Conservation (phyloP, 2,888 invertebrate genomes). For the Hyalella azteca region DNA sequence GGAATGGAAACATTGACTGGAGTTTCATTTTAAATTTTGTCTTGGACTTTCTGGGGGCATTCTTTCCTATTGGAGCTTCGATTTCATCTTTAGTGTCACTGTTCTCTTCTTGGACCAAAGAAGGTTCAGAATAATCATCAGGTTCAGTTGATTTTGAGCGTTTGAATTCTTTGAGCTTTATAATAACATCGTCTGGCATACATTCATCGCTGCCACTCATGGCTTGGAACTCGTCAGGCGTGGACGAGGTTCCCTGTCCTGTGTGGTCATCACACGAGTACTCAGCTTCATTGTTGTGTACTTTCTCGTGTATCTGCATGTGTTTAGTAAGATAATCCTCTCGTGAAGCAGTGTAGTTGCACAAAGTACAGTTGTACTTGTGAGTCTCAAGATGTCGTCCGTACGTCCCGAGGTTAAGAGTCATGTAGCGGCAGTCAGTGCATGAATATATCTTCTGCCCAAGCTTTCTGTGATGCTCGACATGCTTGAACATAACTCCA, state of each 20-base stretch:
- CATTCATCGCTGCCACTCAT: background rate
- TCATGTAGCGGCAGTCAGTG: conserved; percentile 1
- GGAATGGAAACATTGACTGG: conserved; percentile 7
- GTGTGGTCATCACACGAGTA: background rate
- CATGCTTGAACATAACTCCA: conserved; percentile 10
- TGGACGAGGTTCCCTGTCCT: background rate
- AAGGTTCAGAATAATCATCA: background rate
- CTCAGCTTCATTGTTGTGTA: background rate
- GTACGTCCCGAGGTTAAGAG: background rate
- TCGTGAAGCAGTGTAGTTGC: background rate
- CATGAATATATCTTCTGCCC: conserved; percentile 21
- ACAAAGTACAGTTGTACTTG: background rate
- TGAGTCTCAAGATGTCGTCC: background rate
- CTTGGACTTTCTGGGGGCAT: conserved; percentile 1
- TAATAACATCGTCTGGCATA: background rate
- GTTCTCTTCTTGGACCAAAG: background rate
- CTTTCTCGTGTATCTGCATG: conserved; percentile 24
- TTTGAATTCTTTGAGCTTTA: conserved; percentile 25
- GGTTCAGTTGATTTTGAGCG: background rate
- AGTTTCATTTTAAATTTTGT: background rate
- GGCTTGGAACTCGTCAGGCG: background rate
- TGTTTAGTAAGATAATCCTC: background rate
- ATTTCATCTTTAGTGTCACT: background rate
- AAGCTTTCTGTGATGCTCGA: conserved; percentile 13
- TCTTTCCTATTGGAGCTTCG: background rate